Conservation (phyloP, 2,797 vertebrate genomes). For the Oreochromis mossambicus region DNA sequence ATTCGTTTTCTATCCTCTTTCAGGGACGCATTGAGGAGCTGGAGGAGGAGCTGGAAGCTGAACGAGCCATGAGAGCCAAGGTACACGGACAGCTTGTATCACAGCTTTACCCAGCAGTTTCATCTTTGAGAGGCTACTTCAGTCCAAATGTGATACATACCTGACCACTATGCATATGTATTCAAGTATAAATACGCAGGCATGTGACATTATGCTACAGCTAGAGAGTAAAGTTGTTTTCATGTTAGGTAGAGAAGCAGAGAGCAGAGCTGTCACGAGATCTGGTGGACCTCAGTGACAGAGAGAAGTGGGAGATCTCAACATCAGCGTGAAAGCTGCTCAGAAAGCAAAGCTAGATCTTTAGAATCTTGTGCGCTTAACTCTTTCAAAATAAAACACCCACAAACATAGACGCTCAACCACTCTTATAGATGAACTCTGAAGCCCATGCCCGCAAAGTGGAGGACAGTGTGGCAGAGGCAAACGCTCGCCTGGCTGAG, state of each 20-base stretch:
- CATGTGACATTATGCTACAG: not conserved
- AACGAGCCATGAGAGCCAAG: slow-evolving; percentile 71
- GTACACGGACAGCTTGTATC: slow-evolving; percentile 2
- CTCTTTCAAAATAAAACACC: not conserved
- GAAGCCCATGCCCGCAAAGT: slow-evolving; percentile 59
- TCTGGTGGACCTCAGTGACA: slow-evolving; percentile 75
- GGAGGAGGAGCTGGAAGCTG: slow-evolving; percentile 75
- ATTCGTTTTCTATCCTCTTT: not conserved
- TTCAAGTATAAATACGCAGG: accelerated
- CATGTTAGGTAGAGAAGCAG: slow-evolving; percentile 76
- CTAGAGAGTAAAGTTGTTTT: not conserved
- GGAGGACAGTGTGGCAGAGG: slow-evolving; percentile 75
- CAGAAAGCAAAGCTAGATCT: slow-evolving; percentile 67
- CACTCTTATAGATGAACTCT: slow-evolving; percentile 59
- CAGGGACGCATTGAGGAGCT: slow-evolving; percentile 71
- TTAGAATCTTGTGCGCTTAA: not conserved
- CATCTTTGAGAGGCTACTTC: not conserved
- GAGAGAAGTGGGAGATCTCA: slow-evolving; percentile 74
- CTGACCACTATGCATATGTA: not conserved
- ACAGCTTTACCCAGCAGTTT: not conserved
- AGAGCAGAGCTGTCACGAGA: slow-evolving; percentile 70
- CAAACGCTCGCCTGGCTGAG: slow-evolving; percentile 65
- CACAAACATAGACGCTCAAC: not conserved
- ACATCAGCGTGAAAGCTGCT: slow-evolving; percentile 45
- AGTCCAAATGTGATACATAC: not conserved